phyloP scores from a whole-genome alignment of 1,140 invertebrate species.

The Solenopsis fugax region DNA sequence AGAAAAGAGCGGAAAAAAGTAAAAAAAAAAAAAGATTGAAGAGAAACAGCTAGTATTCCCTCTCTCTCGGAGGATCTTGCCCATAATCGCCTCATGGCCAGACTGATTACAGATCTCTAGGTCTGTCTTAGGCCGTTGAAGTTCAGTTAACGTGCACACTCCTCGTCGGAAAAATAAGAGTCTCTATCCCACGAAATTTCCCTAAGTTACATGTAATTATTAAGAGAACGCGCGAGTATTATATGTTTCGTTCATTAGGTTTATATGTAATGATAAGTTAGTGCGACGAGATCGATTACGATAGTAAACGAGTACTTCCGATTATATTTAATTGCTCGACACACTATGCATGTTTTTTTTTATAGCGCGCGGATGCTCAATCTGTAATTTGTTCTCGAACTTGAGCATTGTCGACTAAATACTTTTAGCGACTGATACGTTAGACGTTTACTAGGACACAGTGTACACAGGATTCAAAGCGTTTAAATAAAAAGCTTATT shows the following conservation, averaged over 20 bases:
- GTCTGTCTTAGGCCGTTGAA: conserved; percentile 38
- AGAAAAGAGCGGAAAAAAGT: too few species aligned
- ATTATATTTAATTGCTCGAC: conserved; percentile 66
- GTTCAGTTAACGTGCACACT: conserved; percentile 20
- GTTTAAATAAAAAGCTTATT: conserved; percentile 84
- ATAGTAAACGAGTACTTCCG: conserved; percentile 54
- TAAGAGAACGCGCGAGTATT: conserved; percentile 4
- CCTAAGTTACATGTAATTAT: conserved; percentile 24
- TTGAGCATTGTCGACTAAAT: conserved; percentile 66
- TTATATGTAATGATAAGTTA: conserved; percentile 27
- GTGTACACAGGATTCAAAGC: conserved; percentile 80
- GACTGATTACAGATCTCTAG: too few species aligned
- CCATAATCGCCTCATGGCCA: too few species aligned
- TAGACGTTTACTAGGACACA: conserved; percentile 75
- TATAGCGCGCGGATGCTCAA: conserved; percentile 64
- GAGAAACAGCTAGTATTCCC: too few species aligned
- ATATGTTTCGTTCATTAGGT: conserved; percentile 36
- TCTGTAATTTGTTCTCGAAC: conserved; percentile 21
- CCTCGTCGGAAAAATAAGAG: not conserved
- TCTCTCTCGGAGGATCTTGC: too few species aligned
- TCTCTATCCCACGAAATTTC: conserved; percentile 27
- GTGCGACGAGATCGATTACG: conserved; percentile 24
- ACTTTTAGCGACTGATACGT: conserved; percentile 71
- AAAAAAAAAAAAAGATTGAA: too few species aligned
- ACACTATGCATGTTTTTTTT: conserved; percentile 65